These are phyloP conservation scores for Remorina albescens DNA, from an alignment of 2,797 vertebrate species.

Conservation along the genomic window DNA sequence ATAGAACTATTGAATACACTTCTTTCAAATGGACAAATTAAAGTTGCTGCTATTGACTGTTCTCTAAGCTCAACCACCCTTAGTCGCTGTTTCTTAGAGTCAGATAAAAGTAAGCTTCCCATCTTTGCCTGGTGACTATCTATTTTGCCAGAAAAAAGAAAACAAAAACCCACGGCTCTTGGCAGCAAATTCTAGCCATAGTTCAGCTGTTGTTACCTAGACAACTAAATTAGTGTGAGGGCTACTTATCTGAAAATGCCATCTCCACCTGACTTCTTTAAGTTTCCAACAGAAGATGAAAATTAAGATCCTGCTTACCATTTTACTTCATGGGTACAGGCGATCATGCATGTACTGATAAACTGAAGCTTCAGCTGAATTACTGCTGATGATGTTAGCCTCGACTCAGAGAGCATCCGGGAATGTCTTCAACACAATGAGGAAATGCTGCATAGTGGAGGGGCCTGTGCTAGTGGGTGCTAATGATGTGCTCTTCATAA, in stretches of 20 bases:
- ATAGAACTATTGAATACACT: constrained; percentile 3
- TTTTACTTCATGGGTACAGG: not conserved
- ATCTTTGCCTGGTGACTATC: not conserved
- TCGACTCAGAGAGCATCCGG: not conserved
- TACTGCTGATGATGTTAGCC: not conserved
- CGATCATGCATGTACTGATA: not conserved
- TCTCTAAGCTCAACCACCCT: not conserved
- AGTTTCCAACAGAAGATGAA: not conserved
- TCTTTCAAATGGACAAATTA: constrained; percentile 24
- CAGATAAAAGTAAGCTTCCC: not conserved
- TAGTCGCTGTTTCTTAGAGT: not conserved
- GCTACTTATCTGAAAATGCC: not conserved
- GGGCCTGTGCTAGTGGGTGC: not conserved
- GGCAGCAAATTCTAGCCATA: not conserved
- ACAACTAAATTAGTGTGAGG: not conserved
- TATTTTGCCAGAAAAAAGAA: not conserved
- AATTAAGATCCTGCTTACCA: not conserved
- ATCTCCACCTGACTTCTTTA: not conserved
- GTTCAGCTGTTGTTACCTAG: not conserved
- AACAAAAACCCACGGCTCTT: too few species aligned
- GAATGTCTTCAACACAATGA: not conserved
- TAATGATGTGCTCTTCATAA: not conserved
- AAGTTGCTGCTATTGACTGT: not conserved
- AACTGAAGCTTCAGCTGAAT: not conserved
- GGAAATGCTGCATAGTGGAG: not conserved